Evolutionary conservation across 2,113 vertebrate genomes (phyloP), one percentile per base, ranked within the genome.

Genomic region (Turnix velox): DNA sequence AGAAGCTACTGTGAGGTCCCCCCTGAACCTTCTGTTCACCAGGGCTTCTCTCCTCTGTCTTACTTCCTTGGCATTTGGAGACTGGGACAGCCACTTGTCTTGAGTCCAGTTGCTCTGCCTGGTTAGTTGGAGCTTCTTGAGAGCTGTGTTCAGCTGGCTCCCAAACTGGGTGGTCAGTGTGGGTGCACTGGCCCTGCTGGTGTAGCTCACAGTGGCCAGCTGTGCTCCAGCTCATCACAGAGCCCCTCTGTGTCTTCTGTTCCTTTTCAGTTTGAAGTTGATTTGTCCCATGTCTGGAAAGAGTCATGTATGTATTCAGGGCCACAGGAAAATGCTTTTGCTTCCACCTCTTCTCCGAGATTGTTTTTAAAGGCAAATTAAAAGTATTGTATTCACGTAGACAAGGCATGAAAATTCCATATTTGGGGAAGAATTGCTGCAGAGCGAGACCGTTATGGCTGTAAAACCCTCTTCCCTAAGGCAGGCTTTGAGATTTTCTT

Each of bases 401-500:
- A 96, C 92, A 78, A 93, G 95, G 97, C 96, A 51, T 97, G 97
- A 96, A 97, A 98, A 96, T 95, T 95, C 92, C 80, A 39, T 80
- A 95, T 95, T 95, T 96, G 95, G 95, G 83, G 87, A 96, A 96
- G 96, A 97, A 97, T 97, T 87, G 55, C 79, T 93, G 92, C 81
- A 65, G 85, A 97, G 96, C 93, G 86, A 94, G 94, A 96, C 96
- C 49, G 79, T 97, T 97, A 54, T 33, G 94, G 96, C 95, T 96
- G 79, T 92, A 37, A 71, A 96, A 92, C 75, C 93, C 80, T 97
- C 94, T 96, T 84, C 97, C 98, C 95, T 28, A 40, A 95, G 97
- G 98, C 97, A 96, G 96, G 89, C 89, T 81, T 96, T 94, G 96
- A 97, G 96, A 97, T 97, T 97, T 96, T 96, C 96, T 97, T 97